Conservation (phyloP, 2,797 vertebrate species). For the Neostethus bicornis region DNA sequence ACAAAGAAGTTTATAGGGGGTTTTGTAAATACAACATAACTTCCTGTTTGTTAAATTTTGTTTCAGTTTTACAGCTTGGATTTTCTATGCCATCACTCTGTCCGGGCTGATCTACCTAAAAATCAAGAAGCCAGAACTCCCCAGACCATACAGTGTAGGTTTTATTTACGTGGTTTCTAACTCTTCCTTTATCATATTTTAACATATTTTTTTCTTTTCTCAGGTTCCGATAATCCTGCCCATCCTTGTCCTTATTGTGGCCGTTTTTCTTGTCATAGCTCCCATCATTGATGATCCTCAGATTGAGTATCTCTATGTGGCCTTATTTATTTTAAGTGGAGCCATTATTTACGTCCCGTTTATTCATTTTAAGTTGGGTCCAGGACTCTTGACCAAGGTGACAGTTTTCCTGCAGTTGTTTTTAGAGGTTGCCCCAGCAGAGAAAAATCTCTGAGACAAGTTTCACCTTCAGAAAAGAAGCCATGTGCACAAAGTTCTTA, state of each 20-base stretch:
- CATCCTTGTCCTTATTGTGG: constrained; percentile 80
- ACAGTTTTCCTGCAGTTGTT: constrained; percentile 88
- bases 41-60: constrained; percentile 12
- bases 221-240: constrained; percentile 89
- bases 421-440: constrained; percentile 85
- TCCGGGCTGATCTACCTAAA: constrained; percentile 87
- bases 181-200: background rate
- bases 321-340: constrained; percentile 85
- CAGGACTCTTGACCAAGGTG: constrained; percentile 73
- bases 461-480: background rate
- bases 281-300: constrained; percentile 87
- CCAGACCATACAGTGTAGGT: constrained; percentile 83
- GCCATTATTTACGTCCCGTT: constrained; percentile 86
- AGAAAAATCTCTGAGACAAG: constrained; percentile 73
- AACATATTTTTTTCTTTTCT: constrained; percentile 27
- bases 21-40: background rate
- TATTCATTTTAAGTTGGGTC: constrained; percentile 82
- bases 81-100: constrained; percentile 86
- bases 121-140: constrained; percentile 87
- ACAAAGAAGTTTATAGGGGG: background rate
- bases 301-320: constrained; percentile 85
- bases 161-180: background rate
- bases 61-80: constrained; percentile 87
- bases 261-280: constrained; percentile 85
- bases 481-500: too few relatives aligned